Evolutionary conservation across 2,113 vertebrate species (phyloP), one percentile per base, ranked within the genome.

Genomic region (Chaetura pelagica): DNA sequence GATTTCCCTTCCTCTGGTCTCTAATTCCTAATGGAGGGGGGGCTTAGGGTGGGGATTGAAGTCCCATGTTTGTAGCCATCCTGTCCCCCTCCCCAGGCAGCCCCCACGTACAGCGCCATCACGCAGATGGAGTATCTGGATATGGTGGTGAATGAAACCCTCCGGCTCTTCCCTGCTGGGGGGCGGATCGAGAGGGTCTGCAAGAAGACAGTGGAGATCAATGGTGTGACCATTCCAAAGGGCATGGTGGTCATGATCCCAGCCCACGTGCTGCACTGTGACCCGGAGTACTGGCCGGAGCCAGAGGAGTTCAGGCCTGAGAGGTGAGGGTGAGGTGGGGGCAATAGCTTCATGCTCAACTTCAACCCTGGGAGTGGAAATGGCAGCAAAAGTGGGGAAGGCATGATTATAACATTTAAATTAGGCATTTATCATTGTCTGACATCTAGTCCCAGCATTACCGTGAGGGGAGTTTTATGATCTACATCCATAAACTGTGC

Each of bases 61-160:
- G 46, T 20, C 57, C 10, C 2, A 2, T 57, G 26, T 40, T 63
- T 32, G 11, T 29, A 40, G 38, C 15, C 14, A 8, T 8, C 9
- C 63, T 18, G 17, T 82, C 48, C 27, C 64, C 27, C 6, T 90
- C 18, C 27, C 8, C 38, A 99, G 98, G 90, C 93, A 49, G 17
- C 96, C 23, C 87, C 97, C 38, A 98, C 96, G 0, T 99, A 99
- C n/a, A 96, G 90, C 1, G 9, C 80, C 3, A 13, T 99, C 86
- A 93, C 86, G 61, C 97, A 99, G 82, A 98, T 99, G 98, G 98
- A 99, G 15, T 99, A 99, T 81, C 89, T 99, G 3, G 98, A 99
- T 26, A 98, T 98, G 95, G 98, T 98, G 48, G 90, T 99, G 95
- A 99, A 97, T 2, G 98, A 99, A 94, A 94, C 96, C 15, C 96